Percentiles rank a stretch among this genome's conserved stretches.
Conservation (phyloP, 2,888 invertebrate species). For the Xestoiulus laeticollis region DNA sequence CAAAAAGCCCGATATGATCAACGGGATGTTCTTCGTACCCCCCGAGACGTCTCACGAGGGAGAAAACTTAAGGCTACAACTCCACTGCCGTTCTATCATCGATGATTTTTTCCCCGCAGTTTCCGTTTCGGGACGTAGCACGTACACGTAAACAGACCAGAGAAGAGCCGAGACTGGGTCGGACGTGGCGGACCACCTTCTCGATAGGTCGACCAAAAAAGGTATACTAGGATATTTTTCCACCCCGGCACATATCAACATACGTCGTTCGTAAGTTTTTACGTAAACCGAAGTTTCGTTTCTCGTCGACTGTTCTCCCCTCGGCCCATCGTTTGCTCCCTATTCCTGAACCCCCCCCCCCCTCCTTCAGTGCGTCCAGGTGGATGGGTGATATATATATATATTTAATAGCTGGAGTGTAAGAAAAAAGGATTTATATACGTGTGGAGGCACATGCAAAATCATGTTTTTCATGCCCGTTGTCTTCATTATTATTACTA, state of each 20-base stretch:
- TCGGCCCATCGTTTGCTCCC: not conserved
- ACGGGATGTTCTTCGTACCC: not conserved
- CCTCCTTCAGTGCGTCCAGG: not conserved
- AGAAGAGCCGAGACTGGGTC: not conserved
- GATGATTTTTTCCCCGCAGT: not conserved
- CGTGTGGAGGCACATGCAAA: not conserved
- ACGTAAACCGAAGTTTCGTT: not conserved
- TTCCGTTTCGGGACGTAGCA: not conserved
- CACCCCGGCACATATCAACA: conserved; percentile 25
- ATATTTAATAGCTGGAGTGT: not conserved
- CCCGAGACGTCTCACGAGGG: not conserved
- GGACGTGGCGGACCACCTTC: not conserved
- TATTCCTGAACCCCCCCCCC: too few species aligned
- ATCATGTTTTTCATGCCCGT: not conserved
- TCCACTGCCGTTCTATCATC: conserved; percentile 30
- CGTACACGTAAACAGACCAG: not conserved
- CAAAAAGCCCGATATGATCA: not conserved
- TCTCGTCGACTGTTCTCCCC: not conserved
- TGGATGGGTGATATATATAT: not conserved
- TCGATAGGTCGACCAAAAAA: not conserved
- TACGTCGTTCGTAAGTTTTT: not conserved
- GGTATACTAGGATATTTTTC: conserved; percentile 43
- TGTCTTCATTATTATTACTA: not conserved
- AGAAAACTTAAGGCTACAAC: not conserved
- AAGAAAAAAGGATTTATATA: not conserved